These are phyloP conservation scores for Ceyx melanurus DNA, from an alignment of 2,113 vertebrate genomes.

Conservation along the genomic window DNA sequence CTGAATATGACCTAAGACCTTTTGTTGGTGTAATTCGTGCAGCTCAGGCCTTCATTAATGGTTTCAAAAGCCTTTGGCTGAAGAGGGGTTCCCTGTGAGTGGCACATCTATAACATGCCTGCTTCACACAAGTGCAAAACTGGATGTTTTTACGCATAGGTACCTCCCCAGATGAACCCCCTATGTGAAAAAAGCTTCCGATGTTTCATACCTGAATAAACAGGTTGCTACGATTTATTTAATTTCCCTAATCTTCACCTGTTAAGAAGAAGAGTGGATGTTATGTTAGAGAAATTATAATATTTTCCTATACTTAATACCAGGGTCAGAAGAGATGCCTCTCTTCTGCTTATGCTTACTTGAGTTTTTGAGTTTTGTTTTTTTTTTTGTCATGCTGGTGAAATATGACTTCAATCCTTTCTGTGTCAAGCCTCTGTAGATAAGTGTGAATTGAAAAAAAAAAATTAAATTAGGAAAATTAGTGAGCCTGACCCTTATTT, in stretches of 20 bases:
- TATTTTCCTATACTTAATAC: background rate
- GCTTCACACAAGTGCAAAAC: background rate
- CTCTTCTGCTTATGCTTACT: background rate
- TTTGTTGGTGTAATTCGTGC: accelerated
- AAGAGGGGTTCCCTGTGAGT: background rate
- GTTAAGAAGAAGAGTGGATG: background rate
- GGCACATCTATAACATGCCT: background rate
- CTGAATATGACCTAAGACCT: background rate
- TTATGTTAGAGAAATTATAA: background rate
- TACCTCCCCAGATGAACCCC: background rate
- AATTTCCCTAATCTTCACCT: background rate
- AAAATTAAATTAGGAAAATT: background rate
- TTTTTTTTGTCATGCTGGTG: background rate
- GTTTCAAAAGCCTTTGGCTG: background rate
- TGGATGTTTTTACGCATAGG: background rate
- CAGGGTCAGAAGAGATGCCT: background rate
- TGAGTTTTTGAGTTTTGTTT: background rate
- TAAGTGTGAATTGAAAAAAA: background rate
- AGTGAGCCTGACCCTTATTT: background rate
- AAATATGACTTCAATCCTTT: background rate
- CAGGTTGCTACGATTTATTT: background rate
- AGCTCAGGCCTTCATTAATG: background rate
- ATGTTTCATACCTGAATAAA: background rate
- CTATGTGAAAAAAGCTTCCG: background rate
- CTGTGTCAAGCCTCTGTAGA: background rate